Evolutionary conservation across 23 tunicate species (phyloP).

Genomic region (Trididemnum miniatum): DNA sequence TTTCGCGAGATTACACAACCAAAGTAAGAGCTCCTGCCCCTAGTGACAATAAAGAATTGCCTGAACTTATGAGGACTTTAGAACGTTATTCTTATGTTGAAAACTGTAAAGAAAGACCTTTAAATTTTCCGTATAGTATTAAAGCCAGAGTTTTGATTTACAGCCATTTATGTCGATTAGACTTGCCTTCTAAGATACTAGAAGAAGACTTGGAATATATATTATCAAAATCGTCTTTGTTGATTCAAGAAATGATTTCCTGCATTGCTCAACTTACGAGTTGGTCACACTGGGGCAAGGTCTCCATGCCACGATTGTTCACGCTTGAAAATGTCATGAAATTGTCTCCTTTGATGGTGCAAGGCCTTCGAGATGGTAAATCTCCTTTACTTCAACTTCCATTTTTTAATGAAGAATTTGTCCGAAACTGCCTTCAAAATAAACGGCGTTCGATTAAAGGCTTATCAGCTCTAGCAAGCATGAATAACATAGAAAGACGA

Average conservation of each 20-base stretch:
- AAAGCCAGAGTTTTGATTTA: slow-evolving; percentile 83
- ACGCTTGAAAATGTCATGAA: slow-evolving; percentile 92
- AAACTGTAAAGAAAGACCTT: slow-evolving; percentile 82
- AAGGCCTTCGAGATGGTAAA: slow-evolving; percentile 71
- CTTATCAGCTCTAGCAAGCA: slow-evolving; percentile 46
- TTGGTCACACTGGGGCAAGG: slow-evolving; percentile 78
- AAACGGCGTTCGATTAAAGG: slow-evolving; percentile 53
- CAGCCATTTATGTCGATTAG: slow-evolving; percentile 66
- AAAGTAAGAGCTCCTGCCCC: slow-evolving; percentile 85
- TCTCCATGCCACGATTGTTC: slow-evolving; percentile 63
- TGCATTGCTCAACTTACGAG: slow-evolving; percentile 81
- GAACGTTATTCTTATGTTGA: slow-evolving; percentile 45
- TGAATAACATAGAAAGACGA: slow-evolving; percentile 63
- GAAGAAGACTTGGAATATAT: slow-evolving; percentile 76
- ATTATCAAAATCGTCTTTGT: slow-evolving; percentile 61
- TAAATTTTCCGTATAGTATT: slow-evolving; percentile 87
- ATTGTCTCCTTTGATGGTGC: slow-evolving; percentile 90
- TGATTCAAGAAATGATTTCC: slow-evolving; percentile 89
- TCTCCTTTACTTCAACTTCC: slow-evolving; percentile 95
- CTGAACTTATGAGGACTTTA: slow-evolving; percentile 63
- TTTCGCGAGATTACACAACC: slow-evolving; percentile 75
- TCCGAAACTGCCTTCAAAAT: slow-evolving; percentile 53
- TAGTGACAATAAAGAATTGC: slow-evolving; percentile 83
- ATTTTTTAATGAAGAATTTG: slow-evolving; percentile 91
- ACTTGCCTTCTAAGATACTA: slow-evolving; percentile 43